phyloP scores from a whole-genome alignment of 1,140 invertebrate genomes.

The Eueides isabella region DNA sequence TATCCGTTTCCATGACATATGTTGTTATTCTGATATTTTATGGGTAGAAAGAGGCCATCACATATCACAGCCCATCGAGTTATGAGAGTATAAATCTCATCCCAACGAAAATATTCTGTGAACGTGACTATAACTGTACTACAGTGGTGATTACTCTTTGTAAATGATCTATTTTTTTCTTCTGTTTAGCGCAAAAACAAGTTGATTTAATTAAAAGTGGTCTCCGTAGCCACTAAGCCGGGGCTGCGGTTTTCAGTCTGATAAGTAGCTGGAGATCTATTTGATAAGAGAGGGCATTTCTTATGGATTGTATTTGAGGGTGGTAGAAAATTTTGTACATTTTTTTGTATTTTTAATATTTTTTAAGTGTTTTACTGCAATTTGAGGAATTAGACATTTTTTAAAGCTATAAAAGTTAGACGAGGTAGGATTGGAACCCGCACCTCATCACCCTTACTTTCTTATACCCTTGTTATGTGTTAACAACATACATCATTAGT shows the following conservation, averaged over 20 bases:
- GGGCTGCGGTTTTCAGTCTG: constrained; percentile 23
- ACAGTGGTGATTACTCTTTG: background rate
- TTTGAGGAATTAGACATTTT: no score
- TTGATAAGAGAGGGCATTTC: constrained; percentile 18
- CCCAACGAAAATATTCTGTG: constrained; percentile 19
- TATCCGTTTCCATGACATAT: constrained; percentile 32
- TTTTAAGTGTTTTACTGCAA: background rate
- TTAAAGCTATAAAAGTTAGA: no score
- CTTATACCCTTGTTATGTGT: no score
- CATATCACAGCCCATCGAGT: constrained; percentile 41
- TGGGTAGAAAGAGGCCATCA: constrained; percentile 31
- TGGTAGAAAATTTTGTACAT: background rate
- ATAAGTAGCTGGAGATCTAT: constrained; percentile 25
- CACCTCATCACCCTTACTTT: no score
- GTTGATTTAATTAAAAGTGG: constrained; percentile 30
- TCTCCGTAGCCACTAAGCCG: constrained; percentile 15
- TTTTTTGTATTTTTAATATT: background rate
- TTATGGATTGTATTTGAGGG: background rate
- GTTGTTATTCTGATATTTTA: constrained; percentile 41
- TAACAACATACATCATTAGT: no score
- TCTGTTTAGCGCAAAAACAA: background rate
- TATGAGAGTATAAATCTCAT: constrained; percentile 39
- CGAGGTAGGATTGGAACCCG: no score
- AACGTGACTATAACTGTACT: constrained; percentile 8
- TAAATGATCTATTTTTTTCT: constrained; percentile 5